phyloP scores from a whole-genome alignment of 2,113 vertebrate species.

The Cinclus cinclus region DNA sequence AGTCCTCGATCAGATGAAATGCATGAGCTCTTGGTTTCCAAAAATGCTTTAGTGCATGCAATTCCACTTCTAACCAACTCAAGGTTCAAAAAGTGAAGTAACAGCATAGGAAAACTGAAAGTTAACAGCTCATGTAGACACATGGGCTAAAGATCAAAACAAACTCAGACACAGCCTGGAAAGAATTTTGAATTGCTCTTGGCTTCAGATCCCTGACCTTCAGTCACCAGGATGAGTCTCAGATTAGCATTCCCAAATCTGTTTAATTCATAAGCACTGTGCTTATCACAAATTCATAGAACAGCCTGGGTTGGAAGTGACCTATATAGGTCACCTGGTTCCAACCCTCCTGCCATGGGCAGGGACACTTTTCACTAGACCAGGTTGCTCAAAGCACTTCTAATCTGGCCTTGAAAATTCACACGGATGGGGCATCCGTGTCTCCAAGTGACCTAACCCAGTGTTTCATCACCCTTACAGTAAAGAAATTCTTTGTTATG shows the following conservation, averaged over 20 bases:
- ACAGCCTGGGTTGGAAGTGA: background rate
- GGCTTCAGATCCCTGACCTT: background rate
- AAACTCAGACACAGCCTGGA: background rate
- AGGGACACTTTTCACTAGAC: background rate
- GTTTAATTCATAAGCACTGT: background rate
- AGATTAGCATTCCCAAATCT: background rate
- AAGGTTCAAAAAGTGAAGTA: background rate
- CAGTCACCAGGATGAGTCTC: background rate
- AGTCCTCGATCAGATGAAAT: background rate
- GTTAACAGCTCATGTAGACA: background rate
- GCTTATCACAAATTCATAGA: background rate
- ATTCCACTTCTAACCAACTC: background rate
- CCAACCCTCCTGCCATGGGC: background rate
- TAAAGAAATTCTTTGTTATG: background rate
- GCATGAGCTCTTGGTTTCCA: background rate
- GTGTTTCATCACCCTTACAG: background rate
- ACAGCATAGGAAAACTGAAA: background rate
- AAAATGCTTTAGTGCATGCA: background rate
- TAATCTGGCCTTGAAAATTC: background rate
- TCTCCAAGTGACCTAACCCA: background rate
- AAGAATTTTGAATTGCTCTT: background rate
- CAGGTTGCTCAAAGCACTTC: background rate
- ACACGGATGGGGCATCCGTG: rapidly evolving
- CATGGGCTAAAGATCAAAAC: background rate
- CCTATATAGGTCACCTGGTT: background rate